phyloP scores from a whole-genome alignment of 2,797 vertebrate species.

The Anas acuta region DNA sequence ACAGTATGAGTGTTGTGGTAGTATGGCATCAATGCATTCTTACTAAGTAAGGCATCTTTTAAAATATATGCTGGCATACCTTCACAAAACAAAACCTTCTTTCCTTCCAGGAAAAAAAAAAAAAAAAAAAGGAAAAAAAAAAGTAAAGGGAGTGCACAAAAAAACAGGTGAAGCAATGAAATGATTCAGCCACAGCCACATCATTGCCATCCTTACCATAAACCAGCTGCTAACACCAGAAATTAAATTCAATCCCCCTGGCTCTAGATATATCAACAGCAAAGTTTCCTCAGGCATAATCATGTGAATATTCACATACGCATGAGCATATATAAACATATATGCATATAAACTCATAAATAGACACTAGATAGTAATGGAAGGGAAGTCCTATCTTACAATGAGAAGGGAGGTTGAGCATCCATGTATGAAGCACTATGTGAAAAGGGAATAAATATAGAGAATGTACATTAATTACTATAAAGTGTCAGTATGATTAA shows the following conservation, averaged over 20 bases:
- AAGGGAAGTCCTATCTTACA: neutral
- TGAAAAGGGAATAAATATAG: neutral
- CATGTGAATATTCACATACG: neutral
- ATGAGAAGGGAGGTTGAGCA: neutral
- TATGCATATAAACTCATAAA: neutral
- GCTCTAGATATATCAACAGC: neutral
- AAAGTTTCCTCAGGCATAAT: neutral
- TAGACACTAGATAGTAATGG: neutral
- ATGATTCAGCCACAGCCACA: neutral
- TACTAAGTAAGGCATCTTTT: neutral
- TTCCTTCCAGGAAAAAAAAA: neutral
- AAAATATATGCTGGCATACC: neutral
- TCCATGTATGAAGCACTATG: neutral
- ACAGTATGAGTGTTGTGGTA: neutral
- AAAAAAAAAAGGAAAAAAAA: neutral
- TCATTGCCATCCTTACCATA: neutral
- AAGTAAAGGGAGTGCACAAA: fast-evolving
- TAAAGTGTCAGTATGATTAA: neutral
- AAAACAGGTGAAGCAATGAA: neutral
- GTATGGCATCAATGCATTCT: neutral
- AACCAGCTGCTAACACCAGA: neutral
- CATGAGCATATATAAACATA: neutral
- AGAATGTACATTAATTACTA: neutral
- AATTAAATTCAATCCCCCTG: neutral
- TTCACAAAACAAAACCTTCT: neutral